phyloP scores from a whole-genome alignment of 2,113 vertebrate genomes.

The Corythornis cristatus region DNA sequence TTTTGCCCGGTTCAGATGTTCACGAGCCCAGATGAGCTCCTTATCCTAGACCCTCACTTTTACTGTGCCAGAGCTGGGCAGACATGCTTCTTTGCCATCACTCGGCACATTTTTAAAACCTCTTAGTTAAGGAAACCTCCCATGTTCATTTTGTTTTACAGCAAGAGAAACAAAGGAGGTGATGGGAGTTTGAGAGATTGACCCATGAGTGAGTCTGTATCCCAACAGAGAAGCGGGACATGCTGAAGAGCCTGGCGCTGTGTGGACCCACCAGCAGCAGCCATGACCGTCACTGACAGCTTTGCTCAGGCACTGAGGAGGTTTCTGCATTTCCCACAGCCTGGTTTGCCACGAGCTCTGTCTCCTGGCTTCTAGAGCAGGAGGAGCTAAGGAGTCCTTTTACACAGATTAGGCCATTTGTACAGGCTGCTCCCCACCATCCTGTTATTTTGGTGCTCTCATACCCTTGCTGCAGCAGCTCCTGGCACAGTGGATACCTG shows the following conservation, averaged over 20 bases:
- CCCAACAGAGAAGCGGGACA: background rate
- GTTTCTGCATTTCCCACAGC: background rate
- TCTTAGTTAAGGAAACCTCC: background rate
- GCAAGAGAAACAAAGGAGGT: background rate
- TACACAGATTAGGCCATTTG: background rate
- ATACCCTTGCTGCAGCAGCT: background rate
- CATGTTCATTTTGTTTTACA: background rate
- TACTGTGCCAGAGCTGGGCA: background rate
- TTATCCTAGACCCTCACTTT: background rate
- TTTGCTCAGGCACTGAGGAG: background rate
- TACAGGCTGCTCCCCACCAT: background rate
- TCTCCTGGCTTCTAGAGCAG: background rate
- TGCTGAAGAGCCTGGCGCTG: accelerated
- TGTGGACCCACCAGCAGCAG: background rate
- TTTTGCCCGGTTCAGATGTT: background rate
- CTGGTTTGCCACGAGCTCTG: background rate
- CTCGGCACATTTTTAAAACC: accelerated
- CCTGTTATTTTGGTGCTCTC: background rate
- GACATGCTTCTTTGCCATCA: background rate
- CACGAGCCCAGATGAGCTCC: background rate
- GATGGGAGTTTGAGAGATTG: background rate
- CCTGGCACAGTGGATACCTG: background rate
- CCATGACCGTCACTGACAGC: accelerated
- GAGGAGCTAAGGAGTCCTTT: background rate
- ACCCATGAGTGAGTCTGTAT: background rate